Conservation (phyloP, 2,113 vertebrate genomes). For the Alligator sinensis region DNA sequence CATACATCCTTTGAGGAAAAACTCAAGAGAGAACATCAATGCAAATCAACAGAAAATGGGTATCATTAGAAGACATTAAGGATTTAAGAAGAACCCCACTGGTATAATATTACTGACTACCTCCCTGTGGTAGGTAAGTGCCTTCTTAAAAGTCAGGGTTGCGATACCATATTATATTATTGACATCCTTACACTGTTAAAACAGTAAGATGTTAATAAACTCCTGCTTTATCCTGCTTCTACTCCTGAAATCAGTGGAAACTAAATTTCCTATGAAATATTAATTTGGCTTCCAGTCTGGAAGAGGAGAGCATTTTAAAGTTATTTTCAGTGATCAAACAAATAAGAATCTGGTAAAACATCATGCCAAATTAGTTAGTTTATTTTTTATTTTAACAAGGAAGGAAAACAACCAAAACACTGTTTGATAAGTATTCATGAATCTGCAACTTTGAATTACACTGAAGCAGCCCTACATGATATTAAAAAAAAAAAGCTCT, state of each 20-base stretch:
- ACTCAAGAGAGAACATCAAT: neutral
- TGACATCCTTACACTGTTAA: rapidly evolving
- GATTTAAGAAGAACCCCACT: neutral
- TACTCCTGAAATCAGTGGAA: no score
- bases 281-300: neutral
- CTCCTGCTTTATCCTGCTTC: no score
- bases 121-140: neutral
- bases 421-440: neutral
- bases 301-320: neutral
- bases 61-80: neutral
- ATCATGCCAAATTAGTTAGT: neutral
- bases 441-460: neutral
- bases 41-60: neutral
- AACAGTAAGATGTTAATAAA: neutral
- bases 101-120: neutral
- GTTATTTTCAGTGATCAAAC: neutral
- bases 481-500: neutral
- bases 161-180: rapidly evolving
- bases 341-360: neutral
- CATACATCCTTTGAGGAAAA: neutral
- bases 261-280: no score
- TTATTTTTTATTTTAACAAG: neutral
- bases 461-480: neutral
- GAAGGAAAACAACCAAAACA: neutral
- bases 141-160: neutral